A percentile compares a stretch with the other conserved stretches of the same genome.
Evolutionary conservation across 2,113 vertebrate species (phyloP).

Genomic region (Ardeotis arabs): DNA sequence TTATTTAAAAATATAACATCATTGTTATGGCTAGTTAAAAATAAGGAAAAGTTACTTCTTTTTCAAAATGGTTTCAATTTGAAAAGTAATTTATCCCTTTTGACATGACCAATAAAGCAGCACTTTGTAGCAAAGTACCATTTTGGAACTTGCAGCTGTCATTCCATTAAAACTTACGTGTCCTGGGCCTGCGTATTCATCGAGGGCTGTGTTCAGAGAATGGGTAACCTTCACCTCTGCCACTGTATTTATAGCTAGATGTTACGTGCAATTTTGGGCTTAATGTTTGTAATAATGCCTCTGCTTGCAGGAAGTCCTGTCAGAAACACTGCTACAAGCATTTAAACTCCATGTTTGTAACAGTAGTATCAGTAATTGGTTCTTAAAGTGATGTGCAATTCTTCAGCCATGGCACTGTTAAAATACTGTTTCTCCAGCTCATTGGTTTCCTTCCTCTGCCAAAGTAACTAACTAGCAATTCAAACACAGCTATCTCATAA

Average conservation of each 20-base stretch:
- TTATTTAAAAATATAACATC: not conserved
- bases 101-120: not conserved
- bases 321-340: not conserved
- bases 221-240: not conserved
- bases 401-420: not conserved
- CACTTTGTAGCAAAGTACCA: not conserved
- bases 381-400: not conserved
- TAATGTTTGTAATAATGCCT: not conserved
- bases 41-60: not conserved
- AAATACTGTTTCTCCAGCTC: not conserved
- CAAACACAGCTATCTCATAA: not conserved
- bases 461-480: not conserved
- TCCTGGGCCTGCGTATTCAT: not conserved
- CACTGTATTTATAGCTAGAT: not conserved
- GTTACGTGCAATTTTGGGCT: not conserved
- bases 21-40: not conserved
- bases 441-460: not conserved
- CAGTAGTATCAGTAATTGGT: no score
- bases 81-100: conserved; percentile 20
- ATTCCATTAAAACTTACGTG: rapidly evolving
- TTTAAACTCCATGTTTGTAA: not conserved
- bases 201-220: not conserved
- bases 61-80: no score
- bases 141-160: not conserved
- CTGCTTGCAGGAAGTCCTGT: not conserved